phyloP scores from a whole-genome alignment of 2,888 invertebrate species.

The Thecophora atra region DNA sequence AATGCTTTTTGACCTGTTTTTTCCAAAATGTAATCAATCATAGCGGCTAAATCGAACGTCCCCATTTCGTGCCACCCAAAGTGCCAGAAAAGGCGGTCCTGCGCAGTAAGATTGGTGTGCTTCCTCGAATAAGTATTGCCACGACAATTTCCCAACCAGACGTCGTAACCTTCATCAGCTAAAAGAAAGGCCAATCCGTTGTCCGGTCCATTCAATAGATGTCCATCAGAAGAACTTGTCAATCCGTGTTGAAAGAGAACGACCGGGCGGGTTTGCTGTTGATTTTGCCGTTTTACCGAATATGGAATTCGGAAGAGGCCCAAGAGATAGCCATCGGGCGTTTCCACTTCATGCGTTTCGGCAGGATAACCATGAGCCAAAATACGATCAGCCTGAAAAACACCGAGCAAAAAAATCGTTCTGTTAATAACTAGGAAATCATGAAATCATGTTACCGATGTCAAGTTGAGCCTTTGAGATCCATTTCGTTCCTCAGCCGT shows the following conservation, averaged over 20 bases:
- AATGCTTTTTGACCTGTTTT: constrained; percentile 39
- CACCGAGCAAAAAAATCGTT: not conserved
- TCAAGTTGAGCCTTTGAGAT: constrained; percentile 6
- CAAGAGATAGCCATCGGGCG: constrained; percentile 47
- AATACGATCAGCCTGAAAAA: constrained; percentile 36
- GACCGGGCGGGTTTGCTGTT: constrained; percentile 41
- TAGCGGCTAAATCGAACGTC: constrained; percentile 67
- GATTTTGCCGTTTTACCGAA: constrained; percentile 21
- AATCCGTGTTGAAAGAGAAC: constrained; percentile 67
- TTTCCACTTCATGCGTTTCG: constrained; percentile 69
- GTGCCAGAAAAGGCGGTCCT: constrained; percentile 50
- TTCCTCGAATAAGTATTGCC: constrained; percentile 48
- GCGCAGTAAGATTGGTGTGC: constrained; percentile 54
- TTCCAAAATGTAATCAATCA: constrained; percentile 49
- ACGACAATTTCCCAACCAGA: constrained; percentile 51
- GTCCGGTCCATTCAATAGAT: constrained; percentile 46
- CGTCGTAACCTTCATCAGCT: constrained; percentile 51
- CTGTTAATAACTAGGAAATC: too few species aligned
- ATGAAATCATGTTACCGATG: constrained; percentile 12
- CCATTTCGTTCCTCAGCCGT: constrained; percentile 15
- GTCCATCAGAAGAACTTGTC: constrained; percentile 47
- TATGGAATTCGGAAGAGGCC: constrained; percentile 49
- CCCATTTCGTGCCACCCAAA: constrained; percentile 88
- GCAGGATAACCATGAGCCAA: constrained; percentile 69
- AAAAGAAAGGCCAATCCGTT: constrained; percentile 46